These are phyloP conservation scores for Dipodomys ordii DNA, from an alignment of 2,113 vertebrate genomes.

Conservation along the genomic window DNA sequence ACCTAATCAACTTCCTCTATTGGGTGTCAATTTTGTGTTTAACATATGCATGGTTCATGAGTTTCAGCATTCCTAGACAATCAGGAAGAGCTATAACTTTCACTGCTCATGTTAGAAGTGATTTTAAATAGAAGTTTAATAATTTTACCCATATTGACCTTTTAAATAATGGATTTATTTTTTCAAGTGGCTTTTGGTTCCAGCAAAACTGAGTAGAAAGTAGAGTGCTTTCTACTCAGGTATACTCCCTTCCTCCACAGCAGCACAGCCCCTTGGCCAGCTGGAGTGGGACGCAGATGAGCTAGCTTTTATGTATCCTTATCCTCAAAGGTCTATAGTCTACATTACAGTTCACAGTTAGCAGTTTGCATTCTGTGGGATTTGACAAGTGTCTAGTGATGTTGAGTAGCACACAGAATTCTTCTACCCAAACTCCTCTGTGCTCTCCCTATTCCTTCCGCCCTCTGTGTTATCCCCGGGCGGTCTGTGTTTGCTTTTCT, in stretches of 20 bases:
- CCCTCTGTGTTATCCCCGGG: background rate
- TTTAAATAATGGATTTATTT: background rate
- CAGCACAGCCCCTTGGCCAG: background rate
- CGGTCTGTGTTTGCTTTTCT: background rate
- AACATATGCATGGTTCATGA: conserved; percentile 17
- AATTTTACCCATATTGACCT: background rate
- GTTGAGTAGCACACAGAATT: background rate
- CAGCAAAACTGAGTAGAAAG: background rate
- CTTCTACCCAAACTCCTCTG: background rate
- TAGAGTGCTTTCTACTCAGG: background rate
- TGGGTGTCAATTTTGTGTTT: background rate
- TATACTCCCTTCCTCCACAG: background rate
- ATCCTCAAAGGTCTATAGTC: background rate
- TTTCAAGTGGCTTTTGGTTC: background rate
- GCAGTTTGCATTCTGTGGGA: background rate
- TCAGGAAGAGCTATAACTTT: conserved; percentile 1
- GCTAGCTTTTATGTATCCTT: background rate
- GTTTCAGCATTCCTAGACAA: background rate
- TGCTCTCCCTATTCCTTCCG: background rate
- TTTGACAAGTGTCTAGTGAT: background rate
- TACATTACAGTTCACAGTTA: background rate
- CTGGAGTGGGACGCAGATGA: background rate
- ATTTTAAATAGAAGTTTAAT: conserved; percentile 17
- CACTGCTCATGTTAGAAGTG: background rate
- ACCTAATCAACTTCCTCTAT: background rate